Base-by-base conservation (phyloP, 2,113 vertebrate species). In the Galemys pyrenaicus region DNA sequence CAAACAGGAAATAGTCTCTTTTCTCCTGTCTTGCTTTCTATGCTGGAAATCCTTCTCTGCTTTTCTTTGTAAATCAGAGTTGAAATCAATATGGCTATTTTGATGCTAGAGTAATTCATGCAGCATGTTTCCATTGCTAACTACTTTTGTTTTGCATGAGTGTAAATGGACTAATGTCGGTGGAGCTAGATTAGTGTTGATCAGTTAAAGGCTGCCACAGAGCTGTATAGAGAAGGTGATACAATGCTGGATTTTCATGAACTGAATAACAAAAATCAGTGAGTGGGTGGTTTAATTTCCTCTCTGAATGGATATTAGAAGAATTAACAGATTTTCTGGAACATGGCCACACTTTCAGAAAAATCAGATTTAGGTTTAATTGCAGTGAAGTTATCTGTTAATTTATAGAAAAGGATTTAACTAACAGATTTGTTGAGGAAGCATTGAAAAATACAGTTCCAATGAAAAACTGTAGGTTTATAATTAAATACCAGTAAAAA, bases 81-180 rank as follows among this genome's bases (percentile, higher is more conserved):
- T 96, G 82, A 93, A 97, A 96, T 97, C 87, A 89, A 83, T 92
- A 79, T 46, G 91, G 54, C 64, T 97, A 28, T 89, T 98, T 97
- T 91, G 68, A 92, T 64, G 95, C 91, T 74, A 80, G 87, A 74
- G 37, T 62, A 89, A 73, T 91, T 91, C 74, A 81, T 92, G 68
- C 49, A 90, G 11, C 91, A n/a, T 92, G 86, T 90, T 97, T 95
- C 92, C 44, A 41, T 90, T 87, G n/a, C 91, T 79, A 65, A 83
- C 56, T 87, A 24, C 96, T 96, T 96, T 96, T 97, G 86, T 74
- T 87, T 97, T 94, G 46, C 70, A 94, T 87, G 24, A 78, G 54
- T 28, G 65, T 96, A 91, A n/a, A 92, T 35, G 93, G 94, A 95
- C 58, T 84, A 62, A 94, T 80, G 78, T 39, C 74, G 78, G 3